Percentiles rank a stretch among this genome's conserved stretches.
Conservation (phyloP, 2,888 invertebrate species). For the Tipula lateralis region DNA sequence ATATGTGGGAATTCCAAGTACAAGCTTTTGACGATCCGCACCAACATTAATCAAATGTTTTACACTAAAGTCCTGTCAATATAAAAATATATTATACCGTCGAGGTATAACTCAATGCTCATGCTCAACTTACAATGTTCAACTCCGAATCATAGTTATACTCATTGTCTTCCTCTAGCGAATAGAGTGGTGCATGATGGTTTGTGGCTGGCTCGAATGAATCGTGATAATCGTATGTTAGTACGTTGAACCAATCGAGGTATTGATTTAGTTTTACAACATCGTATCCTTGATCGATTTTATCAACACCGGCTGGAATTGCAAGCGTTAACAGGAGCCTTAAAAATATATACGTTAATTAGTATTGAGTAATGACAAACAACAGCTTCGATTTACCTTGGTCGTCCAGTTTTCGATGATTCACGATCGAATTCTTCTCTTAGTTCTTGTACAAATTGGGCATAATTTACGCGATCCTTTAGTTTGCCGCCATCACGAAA, state of each 20-base stretch:
- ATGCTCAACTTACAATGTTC: constrained; percentile 77
- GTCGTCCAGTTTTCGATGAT: constrained; percentile 73
- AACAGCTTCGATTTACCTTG: constrained; percentile 44
- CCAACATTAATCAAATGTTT: constrained; percentile 75
- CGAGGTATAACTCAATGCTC: not conserved
- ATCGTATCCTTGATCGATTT: constrained; percentile 90
- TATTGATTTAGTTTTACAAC: constrained; percentile 80
- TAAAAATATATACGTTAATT: not conserved
- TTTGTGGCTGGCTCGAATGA: constrained; percentile 87
- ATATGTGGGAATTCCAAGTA: constrained; percentile 84
- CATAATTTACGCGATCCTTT: constrained; percentile 82
- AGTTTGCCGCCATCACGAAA: constrained; percentile 63
- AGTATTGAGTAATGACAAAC: not conserved
- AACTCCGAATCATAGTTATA: constrained; percentile 84
- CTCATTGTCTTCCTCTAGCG: constrained; percentile 75
- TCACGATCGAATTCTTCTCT: constrained; percentile 86
- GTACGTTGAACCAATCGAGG: constrained; percentile 86
- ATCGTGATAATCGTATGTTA: constrained; percentile 90
- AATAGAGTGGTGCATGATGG: constrained; percentile 82
- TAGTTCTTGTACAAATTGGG: constrained; percentile 80
- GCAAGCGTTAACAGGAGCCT: constrained; percentile 84
- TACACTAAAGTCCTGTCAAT: constrained; percentile 74
- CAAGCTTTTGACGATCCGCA: constrained; percentile 72
- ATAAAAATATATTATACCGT: not conserved
- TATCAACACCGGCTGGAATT: constrained; percentile 88